Base-by-base conservation (phyloP, 1,140 invertebrate genomes). In the Eumeta japonica region DNA sequence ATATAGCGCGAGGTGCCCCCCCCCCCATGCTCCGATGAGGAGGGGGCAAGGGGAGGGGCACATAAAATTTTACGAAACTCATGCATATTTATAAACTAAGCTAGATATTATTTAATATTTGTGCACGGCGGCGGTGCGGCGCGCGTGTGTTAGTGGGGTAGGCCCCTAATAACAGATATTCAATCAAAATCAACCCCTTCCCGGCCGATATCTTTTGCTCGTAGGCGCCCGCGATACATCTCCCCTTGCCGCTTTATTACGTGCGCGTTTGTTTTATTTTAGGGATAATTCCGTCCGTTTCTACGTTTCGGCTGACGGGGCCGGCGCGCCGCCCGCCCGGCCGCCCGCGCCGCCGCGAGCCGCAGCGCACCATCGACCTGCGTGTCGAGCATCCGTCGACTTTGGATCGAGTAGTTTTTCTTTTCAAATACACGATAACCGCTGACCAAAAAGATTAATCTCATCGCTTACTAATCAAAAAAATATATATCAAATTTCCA, bases 31-130 rank as follows among this genome's bases (percentile, higher is more conserved):
- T 33, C 10, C 10, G n/a, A n/a, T n/a, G n/a, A n/a, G n/a, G n/a
- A n/a, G n/a, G n/a, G n/a, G n/a, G n/a, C n/a, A n/a, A n/a, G n/a
- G 28, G 16, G 15, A 7, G 7, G 20, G 30, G 37, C 19, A 34
- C 36, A 39, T 19, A 35, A 58, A 62, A 54, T 62, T 58, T 58
- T 63, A 58, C 61, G 51, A 59, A 59, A 59, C 59, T 72, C 66
- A 71, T 73, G 72, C 59, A 71, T 73, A 75, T 75, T 73, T 65
- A 67, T 67, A 67, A 65, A 60, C 50, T 59, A 58, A 57, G 61
- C 50, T 55, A 56, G 67, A 60, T 58, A 67, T 65, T 64, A 64
- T 67, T 62, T 64, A 59, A 62, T 60, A 58, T 59, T 59, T 73
- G 62, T 51, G 43, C 18, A 30, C 5, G 24, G 24, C n/a, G n/a